phyloP scores from a whole-genome alignment of 30 jellyfish, hydroid and myxozoan species.

The Cassiopea xamachana region DNA sequence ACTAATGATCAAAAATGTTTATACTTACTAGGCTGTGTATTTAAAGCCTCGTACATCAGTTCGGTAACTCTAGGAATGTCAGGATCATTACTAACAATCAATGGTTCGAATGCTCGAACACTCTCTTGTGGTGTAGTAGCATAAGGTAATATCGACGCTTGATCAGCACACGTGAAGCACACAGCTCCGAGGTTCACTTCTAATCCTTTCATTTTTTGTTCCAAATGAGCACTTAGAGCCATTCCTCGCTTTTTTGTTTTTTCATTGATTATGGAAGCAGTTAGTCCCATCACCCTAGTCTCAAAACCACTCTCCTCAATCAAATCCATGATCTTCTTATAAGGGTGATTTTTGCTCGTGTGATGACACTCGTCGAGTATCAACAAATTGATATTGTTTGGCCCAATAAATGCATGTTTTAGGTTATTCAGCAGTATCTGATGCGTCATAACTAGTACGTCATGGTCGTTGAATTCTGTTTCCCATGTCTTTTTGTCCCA shows the following conservation, averaged over 20 bases:
- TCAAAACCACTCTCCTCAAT: neutral
- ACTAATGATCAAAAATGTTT: too few relatives aligned
- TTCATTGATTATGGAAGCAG: conserved; percentile 93
- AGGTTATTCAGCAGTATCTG: conserved; percentile 81
- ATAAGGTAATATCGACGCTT: conserved; percentile 47
- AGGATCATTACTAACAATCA: neutral
- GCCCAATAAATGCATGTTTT: conserved; percentile 49
- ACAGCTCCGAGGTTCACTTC: conserved; percentile 75
- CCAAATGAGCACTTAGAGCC: conserved; percentile 42
- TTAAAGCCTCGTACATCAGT: neutral
- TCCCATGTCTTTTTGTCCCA: conserved; percentile 85
- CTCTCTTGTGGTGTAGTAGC: conserved; percentile 90
- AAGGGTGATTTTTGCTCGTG: conserved; percentile 82
- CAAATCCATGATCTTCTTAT: conserved; percentile 65
- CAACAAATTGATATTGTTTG: conserved; percentile 71
- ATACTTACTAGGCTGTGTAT: neutral
- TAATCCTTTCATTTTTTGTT: conserved; percentile 59
- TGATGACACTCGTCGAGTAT: conserved; percentile 91
- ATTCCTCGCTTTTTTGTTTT: conserved; percentile 37
- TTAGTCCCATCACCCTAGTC: conserved; percentile 91
- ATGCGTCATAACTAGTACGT: conserved; percentile 96
- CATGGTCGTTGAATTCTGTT: conserved; percentile 63
- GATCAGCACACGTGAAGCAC: conserved; percentile 87
- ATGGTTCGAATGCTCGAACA: neutral
- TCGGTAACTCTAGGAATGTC: neutral